phyloP scores from a whole-genome alignment of 2,888 invertebrate genomes.

The Sarcophaga variegata region DNA sequence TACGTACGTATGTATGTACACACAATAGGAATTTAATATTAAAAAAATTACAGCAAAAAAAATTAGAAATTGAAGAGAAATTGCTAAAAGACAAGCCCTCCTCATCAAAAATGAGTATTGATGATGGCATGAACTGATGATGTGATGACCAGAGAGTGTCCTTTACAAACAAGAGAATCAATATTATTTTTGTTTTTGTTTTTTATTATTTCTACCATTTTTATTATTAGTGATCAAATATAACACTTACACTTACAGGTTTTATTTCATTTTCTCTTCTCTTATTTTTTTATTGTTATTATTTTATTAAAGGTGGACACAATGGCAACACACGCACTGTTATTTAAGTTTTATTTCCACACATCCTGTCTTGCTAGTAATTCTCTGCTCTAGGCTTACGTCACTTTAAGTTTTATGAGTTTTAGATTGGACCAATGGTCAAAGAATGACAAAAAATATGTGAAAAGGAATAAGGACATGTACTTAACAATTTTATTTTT shows the following conservation, averaged over 20 bases:
- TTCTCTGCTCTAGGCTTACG: slow-evolving; percentile 58
- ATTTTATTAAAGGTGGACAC: slow-evolving; percentile 51
- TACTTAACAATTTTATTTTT: slow-evolving; percentile 57
- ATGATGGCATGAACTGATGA: slow-evolving; percentile 20
- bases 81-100: slow-evolving; percentile 66
- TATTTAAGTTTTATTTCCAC: slow-evolving; percentile 61
- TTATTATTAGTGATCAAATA: slow-evolving; percentile 64
- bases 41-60: slow-evolving; percentile 51
- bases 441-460: not conserved
- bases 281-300: slow-evolving; percentile 35
- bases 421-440: slow-evolving; percentile 47
- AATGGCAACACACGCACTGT: slow-evolving; percentile 9
- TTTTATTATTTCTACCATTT: slow-evolving; percentile 61
- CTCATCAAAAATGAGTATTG: slow-evolving; percentile 55
- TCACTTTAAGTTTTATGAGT: slow-evolving; percentile 63
- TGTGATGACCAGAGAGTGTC: slow-evolving; percentile 65
- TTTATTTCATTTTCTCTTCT: slow-evolving; percentile 47
- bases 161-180: slow-evolving; percentile 54
- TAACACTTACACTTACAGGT: slow-evolving; percentile 70
- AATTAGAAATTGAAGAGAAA: slow-evolving; percentile 28
- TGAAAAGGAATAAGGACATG: slow-evolving; percentile 4
- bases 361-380: slow-evolving; percentile 51
- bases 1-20: not conserved
- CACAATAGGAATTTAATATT: slow-evolving; percentile 63
- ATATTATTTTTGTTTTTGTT: slow-evolving; percentile 35